A percentile compares a stretch with the other conserved stretches of the same genome.
phyloP scores from a whole-genome alignment of 2,113 vertebrate genomes.

The Columba livia region DNA sequence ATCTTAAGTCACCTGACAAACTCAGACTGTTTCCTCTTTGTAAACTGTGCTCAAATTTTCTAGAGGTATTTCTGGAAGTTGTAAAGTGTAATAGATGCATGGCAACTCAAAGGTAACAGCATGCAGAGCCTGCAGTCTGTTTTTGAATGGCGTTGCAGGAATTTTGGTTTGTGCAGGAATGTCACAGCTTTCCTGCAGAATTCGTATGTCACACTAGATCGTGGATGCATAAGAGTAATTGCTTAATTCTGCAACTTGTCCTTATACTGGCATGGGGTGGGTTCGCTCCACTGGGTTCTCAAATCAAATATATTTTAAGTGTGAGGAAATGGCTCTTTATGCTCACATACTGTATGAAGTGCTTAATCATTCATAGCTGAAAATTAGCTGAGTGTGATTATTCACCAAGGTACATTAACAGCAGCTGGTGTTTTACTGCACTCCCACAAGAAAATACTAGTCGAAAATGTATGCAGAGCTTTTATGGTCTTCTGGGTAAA shows the following conservation, averaged over 20 bases:
- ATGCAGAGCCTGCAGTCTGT: not conserved
- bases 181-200: not conserved
- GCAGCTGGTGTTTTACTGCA: constrained; percentile 51
- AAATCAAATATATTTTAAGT: constrained; percentile 53
- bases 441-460: constrained; percentile 9
- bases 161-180: not conserved
- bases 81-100: not conserved
- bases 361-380: constrained; percentile 66
- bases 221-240: not conserved
- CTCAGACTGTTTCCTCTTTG: not conserved
- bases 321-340: constrained; percentile 45
- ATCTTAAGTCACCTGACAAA: not conserved
- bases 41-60: not conserved
- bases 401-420: constrained; percentile 67
- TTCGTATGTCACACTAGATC: not conserved
- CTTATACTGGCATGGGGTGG: not conserved
- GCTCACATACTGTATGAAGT: constrained; percentile 44
- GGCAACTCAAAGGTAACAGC: not conserved
- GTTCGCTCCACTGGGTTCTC: not conserved
- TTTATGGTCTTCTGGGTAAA: constrained; percentile 8
- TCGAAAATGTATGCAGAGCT: not conserved
- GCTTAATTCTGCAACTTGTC: not conserved
- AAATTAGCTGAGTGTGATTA: constrained; percentile 63
- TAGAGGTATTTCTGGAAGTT: not conserved
- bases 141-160: not conserved